Evolutionary conservation across 2,888 invertebrate genomes (phyloP), one percentile per base, ranked within the genome.

Genomic region (Amitus sp.): DNA sequence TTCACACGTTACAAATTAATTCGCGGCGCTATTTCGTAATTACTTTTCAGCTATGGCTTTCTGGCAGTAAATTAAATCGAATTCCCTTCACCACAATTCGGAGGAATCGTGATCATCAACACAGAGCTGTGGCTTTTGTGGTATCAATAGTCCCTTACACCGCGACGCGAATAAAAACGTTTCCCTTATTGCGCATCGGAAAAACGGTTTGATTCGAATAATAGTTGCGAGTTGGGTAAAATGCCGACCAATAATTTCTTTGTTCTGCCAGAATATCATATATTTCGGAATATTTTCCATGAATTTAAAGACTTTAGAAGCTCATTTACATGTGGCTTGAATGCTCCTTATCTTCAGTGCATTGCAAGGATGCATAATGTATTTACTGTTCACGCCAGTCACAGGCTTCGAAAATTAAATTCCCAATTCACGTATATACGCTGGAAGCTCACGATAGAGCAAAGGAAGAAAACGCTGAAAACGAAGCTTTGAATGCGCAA

Each of bases 321-420:
- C n/a, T n/a, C n/a, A n/a, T n/a, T n/a, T n/a, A n/a, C n/a, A n/a
- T n/a, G n/a, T n/a, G n/a, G n/a, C n/a, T n/a, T n/a, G n/a, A n/a
- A n/a, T n/a, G n/a, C n/a, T n/a, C n/a, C n/a, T n/a, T n/a, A n/a
- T n/a, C n/a, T n/a, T n/a, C n/a, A n/a, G n/a, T 73, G 75, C 72
- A 73, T 73, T 74, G 76, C 76, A 77, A 77, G 76, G 77, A 78
- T 78, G 76, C 77, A 76, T 78, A 77, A 78, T 78, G 77, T 78
- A 77, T 78, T 77, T 75, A 78, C 76, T 77, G 76, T 78, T 78
- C 77, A 77, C 77, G 77, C 75, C 77, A 77, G 74, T 71, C 73
- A 76, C 77, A 74, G 77, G 77, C 77, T 76, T 73, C 66, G 77
- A 72, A 74, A 78, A 76, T 78, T 78, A 77, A 78, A 78, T 78